A percentile compares a stretch with the other conserved stretches of the same genome.
These are phyloP conservation scores for Nyctalus aviator DNA, from an alignment of 2,797 vertebrate species.

Conservation along the genomic window DNA sequence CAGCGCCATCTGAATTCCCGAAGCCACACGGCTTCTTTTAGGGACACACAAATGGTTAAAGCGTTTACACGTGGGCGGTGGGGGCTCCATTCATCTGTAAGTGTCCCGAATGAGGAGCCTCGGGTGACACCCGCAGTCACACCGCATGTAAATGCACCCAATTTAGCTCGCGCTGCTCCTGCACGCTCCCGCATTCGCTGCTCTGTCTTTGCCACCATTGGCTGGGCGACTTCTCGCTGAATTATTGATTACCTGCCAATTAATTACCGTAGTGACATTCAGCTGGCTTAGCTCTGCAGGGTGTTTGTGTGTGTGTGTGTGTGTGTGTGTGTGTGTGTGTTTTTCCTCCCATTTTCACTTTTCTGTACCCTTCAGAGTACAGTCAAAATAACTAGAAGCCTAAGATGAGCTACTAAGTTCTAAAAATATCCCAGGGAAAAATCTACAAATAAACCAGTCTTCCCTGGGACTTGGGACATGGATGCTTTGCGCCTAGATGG, in stretches of 20 bases:
- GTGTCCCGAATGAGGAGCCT: slow-evolving; percentile 8
- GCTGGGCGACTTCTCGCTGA: slow-evolving; percentile 66
- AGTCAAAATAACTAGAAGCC: slow-evolving; percentile 53
- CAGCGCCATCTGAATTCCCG: not conserved
- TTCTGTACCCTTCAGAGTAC: not conserved
- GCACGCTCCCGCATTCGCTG: not conserved
- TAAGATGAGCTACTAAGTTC: not conserved
- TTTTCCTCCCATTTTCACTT: not conserved
- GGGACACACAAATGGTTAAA: not conserved
- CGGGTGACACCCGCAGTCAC: not conserved
- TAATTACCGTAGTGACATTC: slow-evolving; percentile 64
- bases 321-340: no score
- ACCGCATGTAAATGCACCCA: slow-evolving; percentile 50
- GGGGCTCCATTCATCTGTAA: not conserved
- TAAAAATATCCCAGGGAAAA: not conserved
- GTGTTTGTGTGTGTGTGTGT: not conserved
- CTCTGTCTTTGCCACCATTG: not conserved
- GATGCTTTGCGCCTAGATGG: not conserved
- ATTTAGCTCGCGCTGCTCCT: slow-evolving; percentile 37
- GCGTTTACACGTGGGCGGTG: not conserved
- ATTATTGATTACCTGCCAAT: slow-evolving; percentile 75
- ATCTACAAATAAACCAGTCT: slow-evolving; percentile 23
- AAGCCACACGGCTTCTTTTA: not conserved
- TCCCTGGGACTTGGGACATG: not conserved
- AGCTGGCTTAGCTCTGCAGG: not conserved